These are phyloP conservation scores for Ellobius talpinus DNA, from an alignment of 2,113 vertebrate genomes.

Conservation along the genomic window DNA sequence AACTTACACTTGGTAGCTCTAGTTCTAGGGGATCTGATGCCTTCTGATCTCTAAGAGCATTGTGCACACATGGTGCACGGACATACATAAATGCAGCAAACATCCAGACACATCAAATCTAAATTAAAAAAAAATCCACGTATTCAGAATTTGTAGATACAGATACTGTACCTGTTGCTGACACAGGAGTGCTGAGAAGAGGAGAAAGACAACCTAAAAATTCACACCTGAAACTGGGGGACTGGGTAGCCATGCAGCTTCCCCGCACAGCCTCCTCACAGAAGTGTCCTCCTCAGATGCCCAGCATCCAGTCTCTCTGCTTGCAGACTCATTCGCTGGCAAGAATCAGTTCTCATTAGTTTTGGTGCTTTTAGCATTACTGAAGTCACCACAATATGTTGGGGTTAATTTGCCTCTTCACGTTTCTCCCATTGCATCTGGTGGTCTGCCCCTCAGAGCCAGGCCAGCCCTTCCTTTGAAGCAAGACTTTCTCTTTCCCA, in stretches of 20 bases:
- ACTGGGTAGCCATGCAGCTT: neutral
- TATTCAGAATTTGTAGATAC: neutral
- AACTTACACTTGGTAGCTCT: neutral
- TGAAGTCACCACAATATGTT: neutral
- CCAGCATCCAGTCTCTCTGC: neutral
- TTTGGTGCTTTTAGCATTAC: neutral
- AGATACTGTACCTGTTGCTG: neutral
- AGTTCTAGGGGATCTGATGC: neutral
- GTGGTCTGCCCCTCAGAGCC: neutral
- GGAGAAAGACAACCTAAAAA: neutral
- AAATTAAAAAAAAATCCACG: neutral
- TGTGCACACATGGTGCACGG: neutral
- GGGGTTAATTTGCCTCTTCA: neutral
- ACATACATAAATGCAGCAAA: neutral
- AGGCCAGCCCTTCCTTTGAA: neutral
- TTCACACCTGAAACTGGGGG: neutral
- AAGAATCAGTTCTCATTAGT: neutral
- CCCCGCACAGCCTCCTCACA: neutral
- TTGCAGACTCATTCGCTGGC: neutral
- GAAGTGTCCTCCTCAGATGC: constrained; percentile 16
- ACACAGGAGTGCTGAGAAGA: constrained; percentile 6
- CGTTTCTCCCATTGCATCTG: neutral
- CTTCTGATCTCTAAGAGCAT: neutral
- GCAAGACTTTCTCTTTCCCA: neutral
- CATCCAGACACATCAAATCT: too few relatives aligned